Evolutionary conservation across 2,797 vertebrate species (phyloP).

Genomic region (Acridotheres tristis): DNA sequence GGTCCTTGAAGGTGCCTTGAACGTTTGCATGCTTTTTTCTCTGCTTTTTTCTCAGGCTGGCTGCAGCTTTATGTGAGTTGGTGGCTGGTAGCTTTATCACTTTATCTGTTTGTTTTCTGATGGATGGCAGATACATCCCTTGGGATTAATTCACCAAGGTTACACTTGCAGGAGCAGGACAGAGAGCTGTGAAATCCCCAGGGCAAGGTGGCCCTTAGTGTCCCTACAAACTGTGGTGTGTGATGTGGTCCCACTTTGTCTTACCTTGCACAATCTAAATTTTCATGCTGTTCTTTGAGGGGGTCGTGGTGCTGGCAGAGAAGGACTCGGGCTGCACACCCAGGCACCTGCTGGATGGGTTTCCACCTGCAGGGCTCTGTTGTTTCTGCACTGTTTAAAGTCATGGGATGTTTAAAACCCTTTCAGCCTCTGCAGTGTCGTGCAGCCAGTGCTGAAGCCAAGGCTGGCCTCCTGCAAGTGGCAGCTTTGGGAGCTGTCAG

Average conservation of each 20-base stretch:
- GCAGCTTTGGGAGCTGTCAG: background rate
- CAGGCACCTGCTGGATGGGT: background rate
- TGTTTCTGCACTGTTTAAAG: background rate
- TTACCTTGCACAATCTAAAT: background rate
- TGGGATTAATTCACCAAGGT: background rate
- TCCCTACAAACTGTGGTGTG: background rate
- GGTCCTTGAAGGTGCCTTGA: background rate
- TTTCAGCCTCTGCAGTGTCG: background rate
- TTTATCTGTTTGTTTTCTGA: background rate
- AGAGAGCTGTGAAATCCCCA: background rate
- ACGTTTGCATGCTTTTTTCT: rapidly evolving
- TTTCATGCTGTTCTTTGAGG: background rate
- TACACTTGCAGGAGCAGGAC: background rate
- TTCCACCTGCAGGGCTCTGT: background rate
- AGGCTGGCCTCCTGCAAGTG: background rate
- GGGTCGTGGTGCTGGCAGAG: background rate
- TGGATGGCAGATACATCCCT: background rate
- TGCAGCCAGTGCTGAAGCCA: background rate
- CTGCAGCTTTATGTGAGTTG: background rate
- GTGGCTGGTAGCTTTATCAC: background rate
- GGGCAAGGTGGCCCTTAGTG: background rate
- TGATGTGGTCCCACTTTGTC: background rate
- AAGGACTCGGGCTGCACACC: background rate
- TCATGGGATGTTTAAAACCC: background rate
- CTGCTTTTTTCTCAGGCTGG: background rate